Evolutionary conservation across 2,797 vertebrate species (phyloP).

Genomic region (Cyprinodon diabolis): DNA sequence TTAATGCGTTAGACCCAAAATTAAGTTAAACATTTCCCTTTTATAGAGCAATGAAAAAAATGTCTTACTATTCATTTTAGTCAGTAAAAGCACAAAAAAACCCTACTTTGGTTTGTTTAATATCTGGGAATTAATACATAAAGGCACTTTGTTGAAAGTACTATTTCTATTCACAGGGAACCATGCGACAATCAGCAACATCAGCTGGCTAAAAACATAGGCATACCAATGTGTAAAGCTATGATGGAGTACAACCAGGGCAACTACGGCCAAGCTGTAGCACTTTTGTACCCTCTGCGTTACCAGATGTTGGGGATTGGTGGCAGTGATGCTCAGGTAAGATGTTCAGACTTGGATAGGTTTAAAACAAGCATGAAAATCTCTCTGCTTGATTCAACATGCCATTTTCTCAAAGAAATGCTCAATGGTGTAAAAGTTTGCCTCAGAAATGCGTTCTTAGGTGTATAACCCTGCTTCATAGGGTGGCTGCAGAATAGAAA

Average conservation of each 20-base stretch:
- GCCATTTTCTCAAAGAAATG: no score
- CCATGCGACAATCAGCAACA: constrained; percentile 85
- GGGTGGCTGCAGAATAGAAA: constrained; percentile 26
- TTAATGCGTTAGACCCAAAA: neutral
- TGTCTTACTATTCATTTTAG: neutral
- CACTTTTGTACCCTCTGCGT: constrained; percentile 88
- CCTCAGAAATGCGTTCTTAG: constrained; percentile 17
- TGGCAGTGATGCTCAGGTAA: constrained; percentile 95
- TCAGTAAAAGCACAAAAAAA: neutral
- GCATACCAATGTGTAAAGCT: constrained; percentile 89
- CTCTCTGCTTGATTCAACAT: neutral
- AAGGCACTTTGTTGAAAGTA: no score
- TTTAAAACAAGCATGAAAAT: constrained; percentile 1
- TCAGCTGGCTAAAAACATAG: constrained; percentile 77
- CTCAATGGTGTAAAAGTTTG: neutral
- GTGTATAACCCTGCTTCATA: neutral
- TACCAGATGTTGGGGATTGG: constrained; percentile 83
- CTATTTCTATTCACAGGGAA: constrained; percentile 73
- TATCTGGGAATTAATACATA: neutral
- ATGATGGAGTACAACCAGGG: constrained; percentile 87
- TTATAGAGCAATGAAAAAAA: neutral
- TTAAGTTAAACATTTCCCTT: neutral
- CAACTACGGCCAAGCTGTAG: constrained; percentile 81
- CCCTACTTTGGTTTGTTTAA: neutral
- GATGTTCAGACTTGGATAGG: neutral